Base-by-base conservation (phyloP, 2,888 invertebrate genomes). In the Gasteruption jaculator region DNA sequence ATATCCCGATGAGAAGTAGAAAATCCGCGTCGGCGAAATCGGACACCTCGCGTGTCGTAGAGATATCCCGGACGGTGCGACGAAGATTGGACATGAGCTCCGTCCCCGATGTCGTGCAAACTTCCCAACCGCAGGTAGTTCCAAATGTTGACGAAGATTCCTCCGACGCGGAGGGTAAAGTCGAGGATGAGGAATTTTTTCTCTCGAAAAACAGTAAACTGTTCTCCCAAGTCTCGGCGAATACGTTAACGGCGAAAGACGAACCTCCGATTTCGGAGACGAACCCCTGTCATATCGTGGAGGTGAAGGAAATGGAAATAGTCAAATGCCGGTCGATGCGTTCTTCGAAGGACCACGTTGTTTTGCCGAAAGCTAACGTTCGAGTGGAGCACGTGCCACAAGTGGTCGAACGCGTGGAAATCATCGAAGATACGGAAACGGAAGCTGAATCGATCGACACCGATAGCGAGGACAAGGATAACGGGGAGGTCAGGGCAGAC, bases 231-330 rank as follows among this genome's bases (percentile, higher is more conserved):
- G 82, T 85, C 49, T 82, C 82, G 0, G 71, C 75, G 16, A 76
- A 80, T 57, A 63, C 58, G 4, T 43, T 69, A 29, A 50, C 53
- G n/a, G 50, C 55, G 2, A 49, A 55, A 20, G 53, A 49, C n/a
- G 40, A 33, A 18, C 8, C 32, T n/a, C 38, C 38, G 3, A 46
- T 44, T 21, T 36, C 52, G 8, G 56, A 61, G 38, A 50, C 57
- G 30, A 70, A 66, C 53, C 70, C 74, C 5, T 77, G 78, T 37
- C 79, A 77, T 52, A 74, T 84, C 50, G 86, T 86, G 10, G 85
- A 80, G 57, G 78, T 86, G 1, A 80, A 76, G 49, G 83, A 80
- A 58, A 80, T 76, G 58, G 85, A 86, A 65, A 81, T 86, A 35
- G 70, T 80, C 1, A 81, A 82, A 60, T n/a, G n/a, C n/a, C n/a